These are phyloP conservation scores for Melanotaenia boesemani DNA, from an alignment of 2,797 vertebrate species.

Conservation along the genomic window DNA sequence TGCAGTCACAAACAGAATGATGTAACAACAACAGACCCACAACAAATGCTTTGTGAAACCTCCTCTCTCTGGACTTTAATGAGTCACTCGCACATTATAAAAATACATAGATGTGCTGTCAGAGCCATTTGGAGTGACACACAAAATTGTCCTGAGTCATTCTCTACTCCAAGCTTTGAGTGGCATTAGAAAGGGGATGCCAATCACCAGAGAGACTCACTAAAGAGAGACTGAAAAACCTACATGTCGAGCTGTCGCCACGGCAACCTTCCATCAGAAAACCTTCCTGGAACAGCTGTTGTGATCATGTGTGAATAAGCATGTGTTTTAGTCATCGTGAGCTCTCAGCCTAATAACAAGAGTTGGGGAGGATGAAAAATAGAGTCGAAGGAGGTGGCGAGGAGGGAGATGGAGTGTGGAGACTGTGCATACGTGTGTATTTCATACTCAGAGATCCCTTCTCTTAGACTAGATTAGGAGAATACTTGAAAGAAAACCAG, in stretches of 20 bases:
- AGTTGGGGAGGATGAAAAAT: slow-evolving; percentile 35
- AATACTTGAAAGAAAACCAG: slow-evolving; percentile 50
- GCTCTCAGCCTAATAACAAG: slow-evolving; percentile 52
- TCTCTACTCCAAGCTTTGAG: slow-evolving; percentile 59
- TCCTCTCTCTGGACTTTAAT: slow-evolving; percentile 11
- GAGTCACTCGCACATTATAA: slow-evolving; percentile 49
- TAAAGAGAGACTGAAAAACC: slow-evolving; percentile 14
- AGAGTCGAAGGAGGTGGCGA: background rate
- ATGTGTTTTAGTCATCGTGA: slow-evolving; percentile 75
- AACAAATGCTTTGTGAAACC: slow-evolving; percentile 1
- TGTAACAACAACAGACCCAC: slow-evolving; percentile 2
- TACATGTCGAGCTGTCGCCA: slow-evolving; percentile 67
- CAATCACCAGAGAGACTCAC: slow-evolving; percentile 55
- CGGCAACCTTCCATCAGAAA: slow-evolving; percentile 71
- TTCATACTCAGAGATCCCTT: slow-evolving; percentile 30
- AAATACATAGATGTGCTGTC: slow-evolving; percentile 52
- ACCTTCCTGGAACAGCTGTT: slow-evolving; percentile 73
- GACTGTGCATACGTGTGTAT: background rate
- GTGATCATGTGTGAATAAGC: slow-evolving; percentile 74
- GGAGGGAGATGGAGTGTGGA: background rate
- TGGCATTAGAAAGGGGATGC: slow-evolving; percentile 59
- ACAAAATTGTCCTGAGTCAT: slow-evolving; percentile 73
- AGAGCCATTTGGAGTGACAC: slow-evolving; percentile 59
- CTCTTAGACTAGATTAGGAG: slow-evolving; percentile 54
- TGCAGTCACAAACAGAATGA: background rate